Conservation (phyloP, 2,797 vertebrate genomes). For the Muraenolepis orangiensis region DNA sequence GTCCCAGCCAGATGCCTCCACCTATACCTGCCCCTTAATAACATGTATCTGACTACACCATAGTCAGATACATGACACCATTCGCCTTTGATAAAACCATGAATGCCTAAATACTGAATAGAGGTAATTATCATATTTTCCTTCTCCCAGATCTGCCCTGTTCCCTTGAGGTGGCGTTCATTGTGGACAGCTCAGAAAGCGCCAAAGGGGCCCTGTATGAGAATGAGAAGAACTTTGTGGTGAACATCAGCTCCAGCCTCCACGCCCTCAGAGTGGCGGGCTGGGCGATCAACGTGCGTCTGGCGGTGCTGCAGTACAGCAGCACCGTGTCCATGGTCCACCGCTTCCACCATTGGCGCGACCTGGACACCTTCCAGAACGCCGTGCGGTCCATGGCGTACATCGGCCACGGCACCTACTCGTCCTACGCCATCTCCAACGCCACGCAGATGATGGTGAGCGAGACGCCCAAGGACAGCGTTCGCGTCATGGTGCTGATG, state of each 20-base stretch:
- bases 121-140: neutral
- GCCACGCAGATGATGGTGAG: constrained; percentile 76
- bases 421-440: constrained; percentile 84
- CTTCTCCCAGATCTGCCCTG: constrained; percentile 54
- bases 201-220: constrained; percentile 76
- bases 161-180: constrained; percentile 75
- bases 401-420: constrained; percentile 87
- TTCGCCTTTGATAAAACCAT: neutral
- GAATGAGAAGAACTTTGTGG: constrained; percentile 80
- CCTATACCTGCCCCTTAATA: neutral
- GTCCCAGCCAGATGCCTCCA: neutral
- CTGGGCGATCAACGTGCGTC: constrained; percentile 66
- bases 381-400: constrained; percentile 69
- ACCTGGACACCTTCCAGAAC: constrained; percentile 75
- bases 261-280: constrained; percentile 65
- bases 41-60: neutral
- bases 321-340: constrained; percentile 79
- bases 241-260: constrained; percentile 72
- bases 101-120: no score
- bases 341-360: constrained; percentile 77
- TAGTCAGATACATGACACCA: no score
- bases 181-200: constrained; percentile 91
- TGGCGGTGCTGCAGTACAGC: constrained; percentile 87
- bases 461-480: constrained; percentile 69
- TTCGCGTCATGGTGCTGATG: constrained; percentile 81